Evolutionary conservation across 2,797 vertebrate genomes (phyloP).

Genomic region (Hoplostethus atlanticus): DNA sequence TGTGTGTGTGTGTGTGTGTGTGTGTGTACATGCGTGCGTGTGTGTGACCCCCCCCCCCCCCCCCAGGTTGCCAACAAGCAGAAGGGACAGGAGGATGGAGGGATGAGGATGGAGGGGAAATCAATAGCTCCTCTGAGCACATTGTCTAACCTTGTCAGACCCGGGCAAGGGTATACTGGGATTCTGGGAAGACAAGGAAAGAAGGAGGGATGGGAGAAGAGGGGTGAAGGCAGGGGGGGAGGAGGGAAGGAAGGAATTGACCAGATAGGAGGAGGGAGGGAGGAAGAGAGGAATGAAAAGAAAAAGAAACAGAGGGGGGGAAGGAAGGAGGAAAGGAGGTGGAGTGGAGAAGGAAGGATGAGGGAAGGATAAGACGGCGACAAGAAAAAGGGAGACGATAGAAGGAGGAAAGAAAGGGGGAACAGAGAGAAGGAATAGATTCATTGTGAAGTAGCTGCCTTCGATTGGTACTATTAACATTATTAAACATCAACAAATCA

Average conservation of each 20-base stretch:
- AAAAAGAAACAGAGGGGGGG: neutral
- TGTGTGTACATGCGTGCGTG: neutral
- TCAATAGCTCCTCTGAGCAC: conserved; percentile 89
- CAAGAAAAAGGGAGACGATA: neutral
- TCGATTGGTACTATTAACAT: too few relatives aligned
- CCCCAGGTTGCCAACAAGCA: conserved; percentile 58
- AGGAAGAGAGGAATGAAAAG: neutral
- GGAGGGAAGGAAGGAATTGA: neutral
- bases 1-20: neutral
- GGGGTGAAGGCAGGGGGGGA: too few relatives aligned
- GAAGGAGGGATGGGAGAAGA: conserved; percentile 7
- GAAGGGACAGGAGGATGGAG: conserved; percentile 63
- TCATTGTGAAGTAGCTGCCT: too few relatives aligned
- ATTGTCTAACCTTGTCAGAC: conserved; percentile 88
- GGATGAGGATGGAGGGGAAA: conserved; percentile 67
- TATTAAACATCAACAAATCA: neutral
- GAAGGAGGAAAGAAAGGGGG: neutral
- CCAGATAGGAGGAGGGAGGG: conserved; percentile 19
- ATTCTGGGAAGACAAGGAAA: conserved; percentile 15
- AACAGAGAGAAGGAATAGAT: conserved; percentile 1
- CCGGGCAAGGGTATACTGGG: conserved; percentile 81
- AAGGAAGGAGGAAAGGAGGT: neutral
- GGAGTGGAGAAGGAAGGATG: neutral
- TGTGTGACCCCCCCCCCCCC: conserved; percentile 20
- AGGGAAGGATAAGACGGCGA: neutral